Conservation (phyloP, 1,140 invertebrate species). For the Drosophila kurseongensis region DNA sequence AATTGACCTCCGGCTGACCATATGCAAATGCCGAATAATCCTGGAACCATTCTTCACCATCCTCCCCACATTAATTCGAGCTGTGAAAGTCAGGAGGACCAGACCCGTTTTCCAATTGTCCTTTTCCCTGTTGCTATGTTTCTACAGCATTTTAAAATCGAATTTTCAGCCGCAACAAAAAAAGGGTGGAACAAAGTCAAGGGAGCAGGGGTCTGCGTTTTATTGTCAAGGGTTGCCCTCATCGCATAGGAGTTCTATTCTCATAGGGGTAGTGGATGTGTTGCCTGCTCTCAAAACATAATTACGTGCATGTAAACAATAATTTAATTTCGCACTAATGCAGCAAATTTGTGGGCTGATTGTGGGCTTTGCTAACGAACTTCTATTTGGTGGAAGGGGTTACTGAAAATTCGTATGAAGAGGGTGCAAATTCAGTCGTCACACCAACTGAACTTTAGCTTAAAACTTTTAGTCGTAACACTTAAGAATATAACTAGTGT, state of each 20-base stretch:
- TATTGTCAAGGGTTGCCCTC: slow-evolving; percentile 49
- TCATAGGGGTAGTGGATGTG: slow-evolving; percentile 6
- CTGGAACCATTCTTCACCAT: neutral
- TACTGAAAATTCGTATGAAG: neutral
- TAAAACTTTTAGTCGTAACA: too few relatives aligned
- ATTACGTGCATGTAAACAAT: slow-evolving; percentile 83
- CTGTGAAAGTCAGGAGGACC: slow-evolving; percentile 68
- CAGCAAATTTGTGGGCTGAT: slow-evolving; percentile 82
- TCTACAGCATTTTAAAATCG: slow-evolving; percentile 71
- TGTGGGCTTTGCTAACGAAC: slow-evolving; percentile 71
- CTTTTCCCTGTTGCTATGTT: slow-evolving; percentile 55
- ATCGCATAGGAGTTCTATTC: slow-evolving; percentile 17
- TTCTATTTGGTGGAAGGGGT: neutral
- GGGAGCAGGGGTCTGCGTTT: slow-evolving; percentile 26
- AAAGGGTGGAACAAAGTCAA: slow-evolving; percentile 18
- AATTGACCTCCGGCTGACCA: slow-evolving; percentile 78
- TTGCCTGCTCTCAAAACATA: slow-evolving; percentile 58
- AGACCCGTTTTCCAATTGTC: slow-evolving; percentile 26
- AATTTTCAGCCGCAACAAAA: slow-evolving; percentile 54
- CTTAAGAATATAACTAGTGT: too few relatives aligned
- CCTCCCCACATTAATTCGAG: slow-evolving; percentile 49
- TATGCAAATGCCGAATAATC: slow-evolving; percentile 61
- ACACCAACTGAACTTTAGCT: neutral
- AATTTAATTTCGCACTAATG: slow-evolving; percentile 83
- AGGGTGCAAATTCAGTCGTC: neutral